These are phyloP conservation scores for Rotaria magnacalcarata DNA, from an alignment of 2,888 invertebrate species.

Conservation along the genomic window DNA sequence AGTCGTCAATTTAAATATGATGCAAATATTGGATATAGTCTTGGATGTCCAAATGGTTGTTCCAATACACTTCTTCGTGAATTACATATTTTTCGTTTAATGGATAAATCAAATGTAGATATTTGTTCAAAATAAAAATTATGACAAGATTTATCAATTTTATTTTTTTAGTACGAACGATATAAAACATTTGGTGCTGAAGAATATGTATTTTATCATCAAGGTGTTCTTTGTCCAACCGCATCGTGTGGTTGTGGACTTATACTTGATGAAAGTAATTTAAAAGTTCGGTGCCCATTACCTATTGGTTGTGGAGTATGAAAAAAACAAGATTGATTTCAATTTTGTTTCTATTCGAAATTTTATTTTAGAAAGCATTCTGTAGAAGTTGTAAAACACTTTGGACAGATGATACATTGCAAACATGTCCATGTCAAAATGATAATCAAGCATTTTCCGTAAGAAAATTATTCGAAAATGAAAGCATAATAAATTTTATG, in stretches of 20 bases:
- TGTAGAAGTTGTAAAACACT: conserved; percentile 24
- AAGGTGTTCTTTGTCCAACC: background rate
- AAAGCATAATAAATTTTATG: too few species aligned
- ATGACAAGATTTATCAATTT: background rate
- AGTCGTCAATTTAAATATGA: conserved; percentile 13
- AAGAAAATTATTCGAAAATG: background rate
- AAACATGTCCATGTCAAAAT: background rate
- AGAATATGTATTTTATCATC: conserved; percentile 23
- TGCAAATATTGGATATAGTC: conserved; percentile 34
- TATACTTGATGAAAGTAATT: conserved; percentile 19
- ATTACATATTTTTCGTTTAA: conserved; percentile 12
- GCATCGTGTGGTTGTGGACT: background rate
- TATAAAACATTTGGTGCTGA: conserved; percentile 32
- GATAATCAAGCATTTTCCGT: background rate
- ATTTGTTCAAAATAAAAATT: background rate
- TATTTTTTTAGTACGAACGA: background rate
- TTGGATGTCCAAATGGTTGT: conserved; percentile 30
- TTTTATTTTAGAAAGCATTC: conserved; percentile 7
- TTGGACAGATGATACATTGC: background rate
- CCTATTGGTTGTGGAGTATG: background rate
- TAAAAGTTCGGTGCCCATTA: background rate
- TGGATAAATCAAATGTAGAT: background rate
- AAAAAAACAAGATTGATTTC: background rate
- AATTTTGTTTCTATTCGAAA: too few species aligned
- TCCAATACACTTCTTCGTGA: background rate